Base-by-base conservation (phyloP, 1,140 invertebrate species). In the Archivesica marissinica region DNA sequence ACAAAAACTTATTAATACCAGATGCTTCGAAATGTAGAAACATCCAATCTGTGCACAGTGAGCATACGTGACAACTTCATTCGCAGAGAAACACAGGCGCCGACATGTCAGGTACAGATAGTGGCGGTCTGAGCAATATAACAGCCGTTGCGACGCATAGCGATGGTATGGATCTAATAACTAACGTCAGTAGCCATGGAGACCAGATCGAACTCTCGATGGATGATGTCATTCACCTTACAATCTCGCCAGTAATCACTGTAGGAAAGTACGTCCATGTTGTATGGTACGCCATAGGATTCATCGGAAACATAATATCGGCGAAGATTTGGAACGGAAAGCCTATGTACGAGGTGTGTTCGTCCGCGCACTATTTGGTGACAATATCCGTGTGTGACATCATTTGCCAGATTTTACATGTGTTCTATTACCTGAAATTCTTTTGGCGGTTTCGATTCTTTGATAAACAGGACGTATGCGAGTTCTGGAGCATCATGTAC, bases 251-350 rank as follows among this genome's bases (percentile, higher is more conserved):
- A 15, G 56, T 85, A 0, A 52, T 85, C 39, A 52, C 50, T 0
- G 64, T 47, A 9, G 72, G 61, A 35, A 15, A 72, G 38, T 85
- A 78, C 41, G 33, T 76, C 9, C 61, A 85, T 39, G 9, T 78
- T 13, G 56, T 92, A 2, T 91, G 89, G 89, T 92, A 90, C 80
- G 66, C 87, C 11, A 85, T 93, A 4, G 93, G 93, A 23, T 87
- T 92, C n/a, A 17, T 90, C 30, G 93, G 93, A 6, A 93, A 93
- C 72, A 23, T 89, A 41, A 64, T 92, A 15, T 92, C 92, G 15
- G 85, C 86, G 0, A 79, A 85, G n/a, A 89, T 93, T 13, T 93
- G 93, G 93, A 70, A 87, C 38, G 54, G 88, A 44, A 70, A 86
- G 15, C 66, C 87, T 9, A 92, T 93, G 89, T 61, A 92, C 17